Evolutionary conservation across 2,797 vertebrate species (phyloP).

Genomic region (Crax fasciolata): DNA sequence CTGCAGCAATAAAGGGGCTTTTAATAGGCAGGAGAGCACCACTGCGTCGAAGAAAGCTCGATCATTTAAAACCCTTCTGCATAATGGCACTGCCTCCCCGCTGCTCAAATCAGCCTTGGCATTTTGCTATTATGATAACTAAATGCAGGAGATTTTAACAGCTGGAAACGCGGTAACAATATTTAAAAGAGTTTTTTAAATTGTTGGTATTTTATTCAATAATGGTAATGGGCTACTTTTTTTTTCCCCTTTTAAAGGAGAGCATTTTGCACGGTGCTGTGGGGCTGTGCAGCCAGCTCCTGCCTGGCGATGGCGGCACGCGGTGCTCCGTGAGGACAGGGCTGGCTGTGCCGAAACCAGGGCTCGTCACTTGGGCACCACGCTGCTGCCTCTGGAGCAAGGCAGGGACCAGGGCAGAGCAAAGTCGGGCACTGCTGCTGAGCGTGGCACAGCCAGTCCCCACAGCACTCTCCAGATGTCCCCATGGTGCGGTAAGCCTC

Average conservation of each 20-base stretch:
- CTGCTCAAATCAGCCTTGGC: slow-evolving; percentile 81
- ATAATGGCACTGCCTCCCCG: slow-evolving; percentile 75
- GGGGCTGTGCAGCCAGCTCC: slow-evolving; percentile 3
- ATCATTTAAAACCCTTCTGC: slow-evolving; percentile 71
- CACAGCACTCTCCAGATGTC: neutral
- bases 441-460: neutral
- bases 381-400: neutral
- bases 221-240: slow-evolving; percentile 71
- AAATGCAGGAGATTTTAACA: slow-evolving; percentile 82
- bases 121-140: slow-evolving; percentile 82
- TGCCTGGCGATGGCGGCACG: slow-evolving; percentile 24
- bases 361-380: neutral
- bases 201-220: slow-evolving; percentile 71
- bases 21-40: slow-evolving; percentile 56
- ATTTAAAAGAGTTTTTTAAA: slow-evolving; percentile 78
- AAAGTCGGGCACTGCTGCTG: neutral
- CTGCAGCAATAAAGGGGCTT: slow-evolving; percentile 65
- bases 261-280: neutral
- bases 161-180: slow-evolving; percentile 83
- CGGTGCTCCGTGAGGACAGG: neutral
- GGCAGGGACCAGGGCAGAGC: neutral
- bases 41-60: slow-evolving; percentile 66
- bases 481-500: neutral
- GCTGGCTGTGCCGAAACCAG: neutral
- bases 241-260: slow-evolving; percentile 56